These are phyloP conservation scores for Mythimna ferrago DNA, from an alignment of 2,888 invertebrate species.

Conservation along the genomic window DNA sequence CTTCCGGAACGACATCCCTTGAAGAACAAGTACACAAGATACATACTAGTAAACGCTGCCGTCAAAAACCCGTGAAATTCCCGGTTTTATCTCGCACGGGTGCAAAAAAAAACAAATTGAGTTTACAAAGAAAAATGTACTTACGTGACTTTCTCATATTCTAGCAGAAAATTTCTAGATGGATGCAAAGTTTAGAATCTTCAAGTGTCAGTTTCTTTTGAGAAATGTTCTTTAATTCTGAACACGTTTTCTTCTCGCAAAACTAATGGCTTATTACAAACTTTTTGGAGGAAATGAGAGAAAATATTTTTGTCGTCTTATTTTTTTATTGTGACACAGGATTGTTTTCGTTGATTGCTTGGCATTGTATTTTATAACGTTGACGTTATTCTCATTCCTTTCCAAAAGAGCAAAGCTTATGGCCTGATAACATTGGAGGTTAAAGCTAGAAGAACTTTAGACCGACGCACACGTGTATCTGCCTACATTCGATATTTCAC, in stretches of 20 bases:
- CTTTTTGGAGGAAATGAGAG: constrained; percentile 61
- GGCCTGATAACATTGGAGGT: not conserved
- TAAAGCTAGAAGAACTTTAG: too few relatives aligned
- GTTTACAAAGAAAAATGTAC: constrained; percentile 53
- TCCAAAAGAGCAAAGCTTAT: not conserved
- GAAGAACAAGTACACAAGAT: constrained; percentile 20
- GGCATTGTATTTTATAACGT: constrained; percentile 42
- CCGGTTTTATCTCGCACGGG: constrained; percentile 27
- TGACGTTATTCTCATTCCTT: constrained; percentile 4
- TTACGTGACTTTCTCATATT: constrained; percentile 60
- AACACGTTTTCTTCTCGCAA: constrained; percentile 65
- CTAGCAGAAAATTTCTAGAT: constrained; percentile 48
- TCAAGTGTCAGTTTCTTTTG: constrained; percentile 63
- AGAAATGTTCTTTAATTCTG: constrained; percentile 58
- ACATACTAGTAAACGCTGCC: constrained; percentile 31
- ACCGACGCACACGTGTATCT: too few relatives aligned
- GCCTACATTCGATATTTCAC: too few relatives aligned
- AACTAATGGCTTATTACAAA: constrained; percentile 74
- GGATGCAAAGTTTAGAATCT: constrained; percentile 52
- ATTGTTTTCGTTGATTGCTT: constrained; percentile 43
- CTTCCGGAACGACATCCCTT: constrained; percentile 36
- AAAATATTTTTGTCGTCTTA: constrained; percentile 63
- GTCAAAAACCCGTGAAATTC: constrained; percentile 39
- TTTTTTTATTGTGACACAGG: constrained; percentile 53
- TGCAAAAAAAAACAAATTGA: constrained; percentile 51